These are phyloP conservation scores for Antitype chi DNA, from an alignment of 2,888 invertebrate species.

Conservation along the genomic window DNA sequence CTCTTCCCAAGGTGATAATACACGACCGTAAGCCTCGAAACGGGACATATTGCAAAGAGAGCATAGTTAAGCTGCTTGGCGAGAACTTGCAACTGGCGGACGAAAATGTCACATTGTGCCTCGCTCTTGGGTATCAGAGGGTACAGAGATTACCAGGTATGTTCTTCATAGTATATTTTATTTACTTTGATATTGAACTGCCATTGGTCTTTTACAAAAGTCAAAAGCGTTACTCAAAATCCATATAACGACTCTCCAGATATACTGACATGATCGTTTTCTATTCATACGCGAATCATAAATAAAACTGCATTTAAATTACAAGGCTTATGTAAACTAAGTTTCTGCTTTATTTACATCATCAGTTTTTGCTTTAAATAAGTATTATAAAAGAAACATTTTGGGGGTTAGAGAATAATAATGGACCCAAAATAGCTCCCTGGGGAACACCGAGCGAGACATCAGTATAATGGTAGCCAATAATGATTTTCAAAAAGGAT, in stretches of 20 bases:
- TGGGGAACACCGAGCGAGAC: not conserved
- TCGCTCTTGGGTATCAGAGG: slow-evolving; percentile 87
- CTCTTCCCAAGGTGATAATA: slow-evolving; percentile 82
- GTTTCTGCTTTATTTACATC: not conserved
- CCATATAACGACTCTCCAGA: not conserved
- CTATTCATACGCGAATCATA: not conserved
- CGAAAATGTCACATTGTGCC: slow-evolving; percentile 87
- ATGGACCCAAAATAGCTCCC: slow-evolving; percentile 20
- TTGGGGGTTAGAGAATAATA: not conserved
- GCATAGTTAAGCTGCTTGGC: slow-evolving; percentile 86
- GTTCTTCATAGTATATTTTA: not conserved
- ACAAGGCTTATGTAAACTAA: not conserved
- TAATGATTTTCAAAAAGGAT: not conserved
- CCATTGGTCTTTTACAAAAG: not conserved
- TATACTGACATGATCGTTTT: not conserved
- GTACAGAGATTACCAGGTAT: slow-evolving; percentile 87
- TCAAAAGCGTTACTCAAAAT: not conserved
- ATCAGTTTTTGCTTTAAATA: not conserved
- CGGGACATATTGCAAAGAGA: slow-evolving; percentile 88
- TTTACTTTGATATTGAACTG: not conserved
- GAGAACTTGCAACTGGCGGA: slow-evolving; percentile 88
- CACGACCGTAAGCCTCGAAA: slow-evolving; percentile 88
- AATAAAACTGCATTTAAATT: not conserved
- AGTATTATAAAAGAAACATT: not conserved
- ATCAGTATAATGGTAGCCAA: not conserved